Evolutionary conservation across 2,113 vertebrate genomes (phyloP), one percentile per base, ranked within the genome.

Genomic region (Corythaixoides concolor): DNA sequence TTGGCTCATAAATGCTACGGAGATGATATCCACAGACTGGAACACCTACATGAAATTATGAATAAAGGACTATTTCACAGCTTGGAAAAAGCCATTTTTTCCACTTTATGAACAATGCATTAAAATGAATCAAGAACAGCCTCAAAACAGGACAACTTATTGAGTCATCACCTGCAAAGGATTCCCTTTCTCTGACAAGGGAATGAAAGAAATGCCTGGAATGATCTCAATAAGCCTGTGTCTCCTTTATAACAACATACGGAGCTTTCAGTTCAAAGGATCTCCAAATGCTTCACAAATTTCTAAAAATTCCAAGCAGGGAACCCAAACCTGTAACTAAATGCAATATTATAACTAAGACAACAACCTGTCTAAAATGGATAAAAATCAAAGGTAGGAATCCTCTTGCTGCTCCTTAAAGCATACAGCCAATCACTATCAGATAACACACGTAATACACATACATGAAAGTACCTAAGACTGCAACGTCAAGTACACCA

Each of bases 181-280:
- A 87, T 64, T 77, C 33, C 9, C n/a, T 28, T 81, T 88, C 39
- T n/a, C 4, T 85, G 75, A 60, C 27, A 85, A 52, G 8, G 4
- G 75, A 95, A 96, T 84, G 84, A 92, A 85, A 86, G 43, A 84
- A 96, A 97, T 87, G 60, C 26, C 35, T 81, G 91, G 86, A 93
- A 96, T 92, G 52, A 85, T 80, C 67, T 79, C 11, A 12, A 8
- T 92, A 93, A 97, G 32, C 33, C 39, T 45, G 23, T 27, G 39
- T 53, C 69, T 85, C 50, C 24, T 49, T 77, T 92, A 68, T 60
- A 92, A 84, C 56, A 93, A 90, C 33, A 84, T 11, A 75, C 3
- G 15, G 27, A 56, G 24, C 58, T 53, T 93, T 95, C 49, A 78
- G 43, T 81, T 93, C 76, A 92, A 94, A 96, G 43, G 45, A 81